These are phyloP conservation scores for Clitarchus hookeri DNA, from an alignment of 2,888 invertebrate genomes.

Conservation along the genomic window DNA sequence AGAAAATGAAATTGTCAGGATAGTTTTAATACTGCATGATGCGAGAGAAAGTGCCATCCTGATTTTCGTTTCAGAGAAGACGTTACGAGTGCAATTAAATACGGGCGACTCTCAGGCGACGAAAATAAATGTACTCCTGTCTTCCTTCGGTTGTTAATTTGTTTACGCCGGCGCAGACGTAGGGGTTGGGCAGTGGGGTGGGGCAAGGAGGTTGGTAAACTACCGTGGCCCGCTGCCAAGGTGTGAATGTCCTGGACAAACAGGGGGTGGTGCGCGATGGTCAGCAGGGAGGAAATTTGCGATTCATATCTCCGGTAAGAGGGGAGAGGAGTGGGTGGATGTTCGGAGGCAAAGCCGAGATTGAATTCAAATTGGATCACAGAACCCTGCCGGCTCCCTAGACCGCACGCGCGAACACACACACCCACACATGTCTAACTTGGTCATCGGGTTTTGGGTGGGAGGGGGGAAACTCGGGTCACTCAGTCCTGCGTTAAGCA, in stretches of 20 bases:
- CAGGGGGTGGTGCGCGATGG: not conserved
- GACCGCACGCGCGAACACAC: not conserved
- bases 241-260: not conserved
- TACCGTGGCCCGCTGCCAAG: not conserved
- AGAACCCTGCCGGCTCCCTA: not conserved
- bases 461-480: not conserved
- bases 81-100: too few species aligned
- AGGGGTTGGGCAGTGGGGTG: too few species aligned
- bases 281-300: not conserved
- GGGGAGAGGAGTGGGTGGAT: not conserved
- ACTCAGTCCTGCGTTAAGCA: not conserved
- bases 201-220: not conserved
- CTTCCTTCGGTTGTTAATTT: not conserved
- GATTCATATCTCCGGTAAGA: not conserved
- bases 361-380: conserved; percentile 14
- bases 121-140: not conserved
- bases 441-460: not conserved
- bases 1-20: too few species aligned
- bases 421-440: not conserved
- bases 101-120: too few species aligned
- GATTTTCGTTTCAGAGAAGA: too few species aligned
- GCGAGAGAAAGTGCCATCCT: too few species aligned
- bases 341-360: not conserved
- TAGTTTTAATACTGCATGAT: too few species aligned
- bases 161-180: not conserved